phyloP scores from a whole-genome alignment of 2,797 vertebrate species.

The Macropodus opercularis region DNA sequence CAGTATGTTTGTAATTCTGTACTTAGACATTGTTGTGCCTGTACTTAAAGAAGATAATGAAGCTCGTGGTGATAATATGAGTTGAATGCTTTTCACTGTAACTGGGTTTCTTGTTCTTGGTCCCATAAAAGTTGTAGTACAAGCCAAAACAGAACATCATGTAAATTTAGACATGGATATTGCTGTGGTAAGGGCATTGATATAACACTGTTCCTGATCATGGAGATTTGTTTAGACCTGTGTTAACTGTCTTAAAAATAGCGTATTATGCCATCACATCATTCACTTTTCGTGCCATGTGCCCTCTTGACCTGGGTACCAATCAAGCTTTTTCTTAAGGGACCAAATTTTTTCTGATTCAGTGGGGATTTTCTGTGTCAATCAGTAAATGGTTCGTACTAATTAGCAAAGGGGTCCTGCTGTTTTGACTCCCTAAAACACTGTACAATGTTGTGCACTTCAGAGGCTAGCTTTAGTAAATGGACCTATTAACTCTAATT shows the following conservation, averaged over 20 bases:
- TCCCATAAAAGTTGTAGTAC: slow-evolving; percentile 18
- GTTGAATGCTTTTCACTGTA: slow-evolving; percentile 71
- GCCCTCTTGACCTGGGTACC: slow-evolving; percentile 55
- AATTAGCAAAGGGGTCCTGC: slow-evolving; percentile 61
- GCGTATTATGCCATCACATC: slow-evolving; percentile 41
- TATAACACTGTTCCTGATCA: slow-evolving; percentile 4
- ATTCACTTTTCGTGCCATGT: slow-evolving; percentile 68
- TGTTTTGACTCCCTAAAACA: slow-evolving; percentile 65
- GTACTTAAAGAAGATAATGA: slow-evolving; percentile 54
- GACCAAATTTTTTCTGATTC: slow-evolving; percentile 76
- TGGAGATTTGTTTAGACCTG: slow-evolving; percentile 41
- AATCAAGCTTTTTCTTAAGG: slow-evolving; percentile 60
- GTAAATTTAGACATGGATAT: slow-evolving; percentile 43
- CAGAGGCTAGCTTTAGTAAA: slow-evolving; percentile 76
- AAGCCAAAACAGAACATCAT: slow-evolving; percentile 46
- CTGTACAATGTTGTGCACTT: slow-evolving; percentile 74
- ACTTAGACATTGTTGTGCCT: slow-evolving; percentile 48
- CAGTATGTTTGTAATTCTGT: slow-evolving; percentile 50
- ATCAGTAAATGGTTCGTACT: slow-evolving; percentile 72
- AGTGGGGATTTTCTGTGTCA: slow-evolving; percentile 73
- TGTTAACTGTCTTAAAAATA: slow-evolving; percentile 50
- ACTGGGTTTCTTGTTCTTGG: slow-evolving; percentile 25
- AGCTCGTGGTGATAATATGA: slow-evolving; percentile 32
- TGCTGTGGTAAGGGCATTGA: slow-evolving; percentile 31
- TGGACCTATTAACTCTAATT: slow-evolving; percentile 76